Conservation (phyloP, 1,140 invertebrate genomes). For the Proales similis region DNA sequence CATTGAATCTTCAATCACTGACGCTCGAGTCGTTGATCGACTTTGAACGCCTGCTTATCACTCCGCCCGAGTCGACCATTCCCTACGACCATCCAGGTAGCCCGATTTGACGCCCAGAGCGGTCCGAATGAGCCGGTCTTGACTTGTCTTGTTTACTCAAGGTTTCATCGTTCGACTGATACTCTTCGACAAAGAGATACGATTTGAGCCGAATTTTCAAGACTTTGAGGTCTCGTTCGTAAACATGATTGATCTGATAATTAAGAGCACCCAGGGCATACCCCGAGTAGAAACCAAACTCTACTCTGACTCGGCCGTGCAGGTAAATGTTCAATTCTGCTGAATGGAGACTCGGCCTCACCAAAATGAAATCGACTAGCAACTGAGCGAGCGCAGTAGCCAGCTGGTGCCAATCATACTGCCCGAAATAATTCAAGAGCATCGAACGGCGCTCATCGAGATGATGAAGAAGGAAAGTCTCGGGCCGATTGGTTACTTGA, state of each 20-base stretch:
- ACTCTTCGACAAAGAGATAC: conserved; percentile 62
- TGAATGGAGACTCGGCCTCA: conserved; percentile 4
- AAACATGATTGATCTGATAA: conserved; percentile 65
- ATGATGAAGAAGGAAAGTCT: conserved; percentile 47
- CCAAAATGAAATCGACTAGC: conserved; percentile 44
- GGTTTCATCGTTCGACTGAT: conserved; percentile 67
- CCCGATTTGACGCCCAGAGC: not conserved
- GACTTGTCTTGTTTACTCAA: conserved; percentile 58
- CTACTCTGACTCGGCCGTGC: conserved; percentile 45
- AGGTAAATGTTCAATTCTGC: not conserved
- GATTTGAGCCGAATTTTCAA: conserved; percentile 71
- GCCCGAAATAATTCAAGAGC: conserved; percentile 46
- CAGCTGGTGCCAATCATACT: conserved; percentile 50
- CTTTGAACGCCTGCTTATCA: conserved; percentile 67
- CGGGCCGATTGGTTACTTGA: conserved; percentile 47
- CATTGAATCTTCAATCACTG: conserved; percentile 69
- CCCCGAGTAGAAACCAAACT: conserved; percentile 65
- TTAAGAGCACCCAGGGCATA: conserved; percentile 62
- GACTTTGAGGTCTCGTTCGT: conserved; percentile 64
- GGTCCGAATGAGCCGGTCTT: not conserved
- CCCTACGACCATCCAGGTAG: conserved; percentile 32
- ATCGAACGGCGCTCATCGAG: conserved; percentile 45
- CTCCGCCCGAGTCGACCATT: conserved; percentile 59
- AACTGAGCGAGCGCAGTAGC: conserved; percentile 42
- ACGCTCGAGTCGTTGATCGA: conserved; percentile 71